These are phyloP conservation scores for Lepidothrix coronata DNA, from an alignment of 2,113 vertebrate species.

Conservation along the genomic window DNA sequence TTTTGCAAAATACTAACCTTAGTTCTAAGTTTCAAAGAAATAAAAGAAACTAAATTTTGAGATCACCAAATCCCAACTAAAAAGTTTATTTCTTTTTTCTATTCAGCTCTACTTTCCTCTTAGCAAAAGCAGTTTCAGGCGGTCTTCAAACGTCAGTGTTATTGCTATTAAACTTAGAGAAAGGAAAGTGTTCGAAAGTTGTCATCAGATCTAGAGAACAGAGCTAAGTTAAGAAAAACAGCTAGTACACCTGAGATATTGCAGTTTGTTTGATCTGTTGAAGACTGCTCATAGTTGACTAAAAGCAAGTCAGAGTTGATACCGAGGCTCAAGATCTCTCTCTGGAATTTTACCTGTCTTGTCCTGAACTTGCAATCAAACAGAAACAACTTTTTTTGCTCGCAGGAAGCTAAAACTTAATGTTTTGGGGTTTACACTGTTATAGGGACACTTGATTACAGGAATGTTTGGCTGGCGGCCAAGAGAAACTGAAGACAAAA, in stretches of 20 bases:
- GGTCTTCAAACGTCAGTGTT: neutral
- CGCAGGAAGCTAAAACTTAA: neutral
- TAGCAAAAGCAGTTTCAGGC: neutral
- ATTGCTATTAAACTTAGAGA: neutral
- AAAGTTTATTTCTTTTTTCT: neutral
- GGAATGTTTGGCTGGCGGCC: neutral
- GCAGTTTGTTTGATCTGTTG: neutral
- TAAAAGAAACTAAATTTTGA: neutral
- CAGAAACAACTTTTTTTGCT: neutral
- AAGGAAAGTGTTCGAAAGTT: neutral
- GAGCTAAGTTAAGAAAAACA: neutral
- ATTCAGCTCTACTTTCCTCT: neutral
- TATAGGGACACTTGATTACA: neutral
- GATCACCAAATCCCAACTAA: neutral
- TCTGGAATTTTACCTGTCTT: neutral
- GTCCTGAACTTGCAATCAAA: neutral
- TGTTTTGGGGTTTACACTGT: neutral
- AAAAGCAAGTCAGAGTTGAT: neutral
- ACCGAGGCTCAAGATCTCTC: neutral
- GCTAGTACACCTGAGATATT: neutral
- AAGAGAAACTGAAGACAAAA: neutral
- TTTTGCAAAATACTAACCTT: neutral
- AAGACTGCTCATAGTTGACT: neutral
- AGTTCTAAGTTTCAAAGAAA: neutral
- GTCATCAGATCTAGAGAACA: neutral